Percentiles rank a stretch among this genome's conserved stretches.
Conservation (phyloP, 1,140 invertebrate genomes). For the Nautilus pompilius region DNA sequence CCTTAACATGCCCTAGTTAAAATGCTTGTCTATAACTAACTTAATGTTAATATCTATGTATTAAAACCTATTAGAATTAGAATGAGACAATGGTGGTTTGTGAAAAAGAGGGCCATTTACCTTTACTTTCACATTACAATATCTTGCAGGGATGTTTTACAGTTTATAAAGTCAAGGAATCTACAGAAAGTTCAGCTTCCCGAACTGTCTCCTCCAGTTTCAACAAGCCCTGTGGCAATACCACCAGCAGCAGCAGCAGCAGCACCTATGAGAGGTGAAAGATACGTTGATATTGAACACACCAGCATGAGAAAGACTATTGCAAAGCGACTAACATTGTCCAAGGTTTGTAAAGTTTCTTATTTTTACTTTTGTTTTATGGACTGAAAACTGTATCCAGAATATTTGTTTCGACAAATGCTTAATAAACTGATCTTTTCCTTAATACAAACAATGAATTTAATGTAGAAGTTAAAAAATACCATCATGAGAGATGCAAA, state of each 20-base stretch:
- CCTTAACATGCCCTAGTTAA: too few relatives aligned
- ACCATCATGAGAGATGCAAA: too few relatives aligned
- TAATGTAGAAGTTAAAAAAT: too few relatives aligned
- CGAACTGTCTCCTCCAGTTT: not conserved
- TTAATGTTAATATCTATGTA: too few relatives aligned
- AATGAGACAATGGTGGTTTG: too few relatives aligned
- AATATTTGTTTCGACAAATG: not conserved
- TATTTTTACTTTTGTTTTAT: slow-evolving; percentile 1
- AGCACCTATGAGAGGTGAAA: slow-evolving; percentile 60
- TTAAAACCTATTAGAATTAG: too few relatives aligned
- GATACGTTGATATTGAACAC: slow-evolving; percentile 70
- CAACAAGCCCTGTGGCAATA: not conserved
- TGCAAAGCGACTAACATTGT: slow-evolving; percentile 85
- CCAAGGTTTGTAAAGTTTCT: slow-evolving; percentile 64
- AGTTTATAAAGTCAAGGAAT: slow-evolving; percentile 61
- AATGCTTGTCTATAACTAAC: too few relatives aligned
- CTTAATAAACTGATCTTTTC: not conserved
- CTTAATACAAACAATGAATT: too few relatives aligned
- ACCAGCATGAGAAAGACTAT: slow-evolving; percentile 78
- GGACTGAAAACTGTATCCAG: not conserved
- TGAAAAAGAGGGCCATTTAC: too few relatives aligned
- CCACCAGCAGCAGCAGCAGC: slow-evolving; percentile 23
- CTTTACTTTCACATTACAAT: too few relatives aligned
- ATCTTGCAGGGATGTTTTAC: slow-evolving; percentile 60
- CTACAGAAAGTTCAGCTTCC: slow-evolving; percentile 54